A percentile compares a stretch with the other conserved stretches of the same genome.
These are phyloP conservation scores for Sciurus vulgaris DNA, from an alignment of 2,797 vertebrate species.

Conservation along the genomic window DNA sequence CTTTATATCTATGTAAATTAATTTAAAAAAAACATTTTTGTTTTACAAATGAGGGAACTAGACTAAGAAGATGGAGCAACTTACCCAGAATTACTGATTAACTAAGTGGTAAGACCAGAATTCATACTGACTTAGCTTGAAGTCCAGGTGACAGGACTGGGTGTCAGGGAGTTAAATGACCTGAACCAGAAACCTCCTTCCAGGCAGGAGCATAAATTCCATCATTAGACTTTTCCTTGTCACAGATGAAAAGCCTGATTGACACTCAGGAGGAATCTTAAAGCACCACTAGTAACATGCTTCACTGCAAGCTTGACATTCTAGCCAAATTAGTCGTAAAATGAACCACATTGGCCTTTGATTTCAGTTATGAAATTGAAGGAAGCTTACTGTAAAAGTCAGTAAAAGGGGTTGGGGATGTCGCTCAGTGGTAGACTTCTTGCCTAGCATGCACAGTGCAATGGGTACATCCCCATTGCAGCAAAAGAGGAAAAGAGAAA, in stretches of 20 bases:
- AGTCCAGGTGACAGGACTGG: background rate
- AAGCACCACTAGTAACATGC: background rate
- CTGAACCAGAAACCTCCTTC: background rate
- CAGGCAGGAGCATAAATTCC: background rate
- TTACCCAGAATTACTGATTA: background rate
- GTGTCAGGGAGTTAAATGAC: background rate
- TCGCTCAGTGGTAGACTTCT: too few species aligned
- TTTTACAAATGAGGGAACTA: conserved; percentile 16
- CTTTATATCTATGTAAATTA: conserved; percentile 11
- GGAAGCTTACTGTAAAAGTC: background rate
- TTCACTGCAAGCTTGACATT: conserved; percentile 28
- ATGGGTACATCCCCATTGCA: too few species aligned
- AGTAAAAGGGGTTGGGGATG: too few species aligned
- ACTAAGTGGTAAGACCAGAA: background rate
- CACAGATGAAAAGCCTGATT: background rate
- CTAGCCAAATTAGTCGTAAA: conserved; percentile 40
- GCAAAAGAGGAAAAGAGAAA: too few species aligned
- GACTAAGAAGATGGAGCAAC: background rate
- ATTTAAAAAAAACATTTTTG: background rate
- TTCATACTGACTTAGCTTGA: background rate
- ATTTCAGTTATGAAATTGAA: conserved; percentile 54
- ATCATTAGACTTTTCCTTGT: background rate
- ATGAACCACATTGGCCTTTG: conserved; percentile 19
- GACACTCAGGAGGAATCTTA: background rate
- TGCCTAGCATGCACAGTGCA: too few species aligned